phyloP scores from a whole-genome alignment of 2,797 vertebrate genomes.

The Acrossocheilus fasciatus region DNA sequence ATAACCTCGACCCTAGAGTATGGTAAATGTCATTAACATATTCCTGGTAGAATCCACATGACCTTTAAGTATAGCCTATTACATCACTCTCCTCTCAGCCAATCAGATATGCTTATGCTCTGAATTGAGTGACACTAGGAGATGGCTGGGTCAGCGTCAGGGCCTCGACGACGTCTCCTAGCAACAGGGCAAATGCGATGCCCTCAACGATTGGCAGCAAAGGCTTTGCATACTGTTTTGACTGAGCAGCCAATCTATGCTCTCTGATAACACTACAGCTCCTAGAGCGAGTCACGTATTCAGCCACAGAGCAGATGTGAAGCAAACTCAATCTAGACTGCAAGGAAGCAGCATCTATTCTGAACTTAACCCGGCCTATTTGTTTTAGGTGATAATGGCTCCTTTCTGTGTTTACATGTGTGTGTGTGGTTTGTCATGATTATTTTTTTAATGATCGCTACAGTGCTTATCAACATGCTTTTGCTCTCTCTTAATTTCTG shows the following conservation, averaged over 20 bases:
- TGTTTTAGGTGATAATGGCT: neutral
- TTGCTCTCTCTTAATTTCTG: neutral
- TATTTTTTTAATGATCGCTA: neutral
- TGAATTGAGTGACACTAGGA: slow-evolving; percentile 64
- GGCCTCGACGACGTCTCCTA: slow-evolving; percentile 63
- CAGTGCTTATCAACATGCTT: neutral
- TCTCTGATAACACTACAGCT: slow-evolving; percentile 26
- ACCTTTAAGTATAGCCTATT: neutral
- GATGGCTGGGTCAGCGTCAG: slow-evolving; percentile 62
- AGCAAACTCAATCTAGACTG: neutral
- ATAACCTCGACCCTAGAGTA: neutral
- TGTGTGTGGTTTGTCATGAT: neutral
- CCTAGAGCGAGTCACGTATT: slow-evolving; percentile 15
- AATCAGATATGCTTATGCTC: slow-evolving; percentile 60
- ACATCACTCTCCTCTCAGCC: slow-evolving; percentile 55
- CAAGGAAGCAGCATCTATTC: neutral
- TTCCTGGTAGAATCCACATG: neutral
- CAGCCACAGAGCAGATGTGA: neutral
- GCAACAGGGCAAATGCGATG: slow-evolving; percentile 64
- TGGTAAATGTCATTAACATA: neutral
- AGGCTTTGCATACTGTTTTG: slow-evolving; percentile 64
- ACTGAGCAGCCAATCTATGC: slow-evolving; percentile 42
- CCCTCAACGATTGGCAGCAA: slow-evolving; percentile 39
- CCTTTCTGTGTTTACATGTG: neutral
- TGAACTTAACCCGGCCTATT: neutral